Evolutionary conservation across 2,113 vertebrate species (phyloP).

Genomic region (Megaleporinus macrocephalus): DNA sequence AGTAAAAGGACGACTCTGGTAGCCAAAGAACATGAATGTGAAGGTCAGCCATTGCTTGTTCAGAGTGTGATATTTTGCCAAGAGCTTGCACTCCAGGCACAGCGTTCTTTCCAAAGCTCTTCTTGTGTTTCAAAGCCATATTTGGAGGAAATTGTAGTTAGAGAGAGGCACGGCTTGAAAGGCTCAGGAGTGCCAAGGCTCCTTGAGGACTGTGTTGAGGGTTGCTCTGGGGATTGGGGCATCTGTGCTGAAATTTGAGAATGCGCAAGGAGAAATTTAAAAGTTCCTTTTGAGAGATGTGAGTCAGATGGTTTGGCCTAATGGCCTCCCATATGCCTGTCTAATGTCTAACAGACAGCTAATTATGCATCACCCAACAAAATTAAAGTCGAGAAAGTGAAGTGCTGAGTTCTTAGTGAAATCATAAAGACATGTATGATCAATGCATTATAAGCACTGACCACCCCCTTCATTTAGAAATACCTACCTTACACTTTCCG

Average conservation of each 20-base stretch:
- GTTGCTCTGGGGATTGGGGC: neutral
- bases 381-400: neutral
- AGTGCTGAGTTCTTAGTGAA: neutral
- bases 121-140: neutral
- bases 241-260: slow-evolving; percentile 33
- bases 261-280: neutral
- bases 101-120: neutral
- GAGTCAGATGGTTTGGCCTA: slow-evolving; percentile 22
- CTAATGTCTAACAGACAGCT: slow-evolving; percentile 11
- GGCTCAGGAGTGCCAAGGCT: neutral
- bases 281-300: slow-evolving; percentile 10
- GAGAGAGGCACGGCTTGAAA: neutral
- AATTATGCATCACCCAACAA: neutral
- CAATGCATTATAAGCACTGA: neutral
- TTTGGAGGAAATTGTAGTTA: slow-evolving; percentile 1
- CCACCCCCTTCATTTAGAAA: neutral
- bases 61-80: neutral
- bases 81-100: slow-evolving; percentile 3
- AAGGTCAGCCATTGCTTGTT: neutral
- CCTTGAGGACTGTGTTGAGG: slow-evolving; percentile 3
- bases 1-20: neutral
- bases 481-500: neutral
- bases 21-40: neutral
- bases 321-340: neutral
- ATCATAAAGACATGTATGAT: neutral